phyloP scores from a whole-genome alignment of 2,113 vertebrate species.

The Mesembrinibis cayennensis region DNA sequence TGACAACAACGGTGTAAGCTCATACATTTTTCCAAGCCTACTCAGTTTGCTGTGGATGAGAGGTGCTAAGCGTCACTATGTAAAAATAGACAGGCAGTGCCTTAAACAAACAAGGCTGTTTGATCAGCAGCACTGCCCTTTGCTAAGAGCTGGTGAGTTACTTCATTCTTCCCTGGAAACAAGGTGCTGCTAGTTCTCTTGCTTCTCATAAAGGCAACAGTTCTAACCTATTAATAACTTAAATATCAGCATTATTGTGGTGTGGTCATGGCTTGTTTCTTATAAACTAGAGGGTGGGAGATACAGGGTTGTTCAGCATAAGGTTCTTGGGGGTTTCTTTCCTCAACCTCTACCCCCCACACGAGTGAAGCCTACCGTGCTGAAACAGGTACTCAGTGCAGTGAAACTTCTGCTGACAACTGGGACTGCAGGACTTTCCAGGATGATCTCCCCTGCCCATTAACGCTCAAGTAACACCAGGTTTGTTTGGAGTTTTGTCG shows the following conservation, averaged over 20 bases:
- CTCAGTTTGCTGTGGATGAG: neutral
- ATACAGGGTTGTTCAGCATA: neutral
- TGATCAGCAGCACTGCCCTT: constrained; percentile 22
- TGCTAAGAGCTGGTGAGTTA: neutral
- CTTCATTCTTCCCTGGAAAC: neutral
- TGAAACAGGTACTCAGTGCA: neutral
- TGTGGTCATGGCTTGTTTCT: neutral
- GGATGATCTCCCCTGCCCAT: neutral
- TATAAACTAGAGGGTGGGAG: neutral
- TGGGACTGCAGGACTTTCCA: neutral
- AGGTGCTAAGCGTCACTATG: neutral
- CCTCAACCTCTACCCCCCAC: neutral
- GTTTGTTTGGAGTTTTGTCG: neutral
- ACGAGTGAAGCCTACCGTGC: fast-evolving
- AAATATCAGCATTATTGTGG: neutral
- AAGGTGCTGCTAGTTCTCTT: neutral
- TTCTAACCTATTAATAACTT: neutral
- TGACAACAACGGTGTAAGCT: neutral
- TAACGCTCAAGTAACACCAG: neutral
- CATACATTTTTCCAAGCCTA: neutral
- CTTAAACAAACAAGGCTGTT: constrained; percentile 51
- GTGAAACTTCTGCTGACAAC: neutral
- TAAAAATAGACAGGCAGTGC: neutral
- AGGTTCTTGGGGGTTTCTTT: neutral
- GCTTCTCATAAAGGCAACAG: neutral